Base-by-base conservation (phyloP, 2,888 invertebrate genomes). In the Hoplodrina ambigua region DNA sequence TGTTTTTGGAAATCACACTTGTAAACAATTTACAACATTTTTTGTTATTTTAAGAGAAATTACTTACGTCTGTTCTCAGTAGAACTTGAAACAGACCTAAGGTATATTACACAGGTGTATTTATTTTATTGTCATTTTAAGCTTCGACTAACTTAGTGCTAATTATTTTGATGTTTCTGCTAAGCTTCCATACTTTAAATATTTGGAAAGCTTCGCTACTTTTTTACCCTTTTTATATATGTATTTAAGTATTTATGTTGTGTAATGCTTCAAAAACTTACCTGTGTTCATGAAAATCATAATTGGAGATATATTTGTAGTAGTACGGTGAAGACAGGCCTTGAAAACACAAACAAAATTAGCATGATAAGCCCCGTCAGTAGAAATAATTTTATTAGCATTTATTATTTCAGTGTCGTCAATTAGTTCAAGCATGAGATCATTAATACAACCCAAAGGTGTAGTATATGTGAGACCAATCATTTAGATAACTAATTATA, bases 361-460 rank as follows among this genome's bases (percentile, higher is more conserved):
- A 46, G 78, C 77, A 78, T 81, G 77, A 19, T 33, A 11, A 55
- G 54, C 37, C 37, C 33, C 54, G 64, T 70, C 53, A 57, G 64
- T 80, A 79, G 77, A 72, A 74, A 71, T 30, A 52, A 65, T 74
- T 78, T 72, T 55, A 75, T 54, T 75, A 80, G 77, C 49, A 53
- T 72, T 79, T 78, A 76, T 82, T 75, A 80, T 85, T 84, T 87
- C 68, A 80, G 80, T 91, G 90, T 89, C 86, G 88, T 90, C 85
- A 59, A 82, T 83, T 86, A 87, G 84, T 81, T 80, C 70, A 68
- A 88, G 92, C 91, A 91, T 94, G 92, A 75, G 61, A 76, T 81
- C 76, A 86, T 82, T 84, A 83, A 86, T 88, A 86, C 82, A 87
- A 93, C 95, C 95, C 95, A 95, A 95, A 95, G 95, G 95, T 95